phyloP scores from a whole-genome alignment of 2,113 vertebrate species.

The Argyrosomus japonicus region DNA sequence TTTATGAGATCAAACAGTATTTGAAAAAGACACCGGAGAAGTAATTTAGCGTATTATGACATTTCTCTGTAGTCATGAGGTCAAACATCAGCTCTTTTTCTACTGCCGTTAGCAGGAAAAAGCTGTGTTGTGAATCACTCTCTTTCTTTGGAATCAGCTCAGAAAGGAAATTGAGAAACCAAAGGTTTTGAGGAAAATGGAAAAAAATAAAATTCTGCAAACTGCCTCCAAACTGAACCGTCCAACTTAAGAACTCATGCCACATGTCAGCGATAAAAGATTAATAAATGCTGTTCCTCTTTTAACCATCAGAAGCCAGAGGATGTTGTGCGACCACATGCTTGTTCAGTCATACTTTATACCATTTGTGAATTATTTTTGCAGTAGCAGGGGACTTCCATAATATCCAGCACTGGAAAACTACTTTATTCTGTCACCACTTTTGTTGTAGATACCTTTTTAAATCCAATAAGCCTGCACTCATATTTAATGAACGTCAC shows the following conservation, averaged over 20 bases:
- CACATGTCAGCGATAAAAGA: constrained; percentile 61
- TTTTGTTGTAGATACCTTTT: constrained; percentile 24
- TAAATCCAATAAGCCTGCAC: constrained; percentile 20
- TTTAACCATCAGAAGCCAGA: constrained; percentile 37
- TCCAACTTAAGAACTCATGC: constrained; percentile 17
- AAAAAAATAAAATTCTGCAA: constrained; percentile 23
- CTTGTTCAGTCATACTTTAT: constrained; percentile 37
- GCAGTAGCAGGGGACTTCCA: constrained; percentile 38
- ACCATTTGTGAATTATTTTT: constrained; percentile 46
- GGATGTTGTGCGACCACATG: constrained; percentile 50
- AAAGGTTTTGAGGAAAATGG: constrained; percentile 18
- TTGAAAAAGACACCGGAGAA: neutral
- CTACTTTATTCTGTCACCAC: constrained; percentile 1
- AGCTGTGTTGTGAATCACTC: neutral
- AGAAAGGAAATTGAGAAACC: constrained; percentile 26
- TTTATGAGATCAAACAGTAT: neutral
- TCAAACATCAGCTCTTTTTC: neutral
- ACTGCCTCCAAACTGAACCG: neutral
- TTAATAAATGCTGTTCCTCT: constrained; percentile 51
- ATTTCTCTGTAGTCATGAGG: neutral
- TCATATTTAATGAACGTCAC: constrained; percentile 25
- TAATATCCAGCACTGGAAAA: constrained; percentile 35
- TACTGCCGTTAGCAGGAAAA: neutral
- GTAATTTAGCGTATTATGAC: constrained; percentile 3
- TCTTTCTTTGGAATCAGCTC: constrained; percentile 24